Conservation (phyloP, 1,140 invertebrate species). For the Mercenaria mercenaria region DNA sequence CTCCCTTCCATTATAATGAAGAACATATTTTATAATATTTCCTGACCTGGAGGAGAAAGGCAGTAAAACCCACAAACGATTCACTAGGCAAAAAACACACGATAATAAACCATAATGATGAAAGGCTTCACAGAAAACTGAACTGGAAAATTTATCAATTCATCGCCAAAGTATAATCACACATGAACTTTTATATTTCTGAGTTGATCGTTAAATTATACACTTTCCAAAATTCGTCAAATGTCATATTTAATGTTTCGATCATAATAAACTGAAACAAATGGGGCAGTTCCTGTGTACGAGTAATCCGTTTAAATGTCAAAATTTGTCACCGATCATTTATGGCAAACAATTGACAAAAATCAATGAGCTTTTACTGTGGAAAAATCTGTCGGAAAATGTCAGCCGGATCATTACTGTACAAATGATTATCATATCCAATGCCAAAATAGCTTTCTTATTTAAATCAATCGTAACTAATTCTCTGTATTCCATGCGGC, state of each 20-base stretch:
- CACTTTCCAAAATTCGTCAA: conserved; percentile 42
- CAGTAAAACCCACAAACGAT: too few relatives aligned
- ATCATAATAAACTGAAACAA: conserved; percentile 59
- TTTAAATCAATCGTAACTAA: conserved; percentile 16
- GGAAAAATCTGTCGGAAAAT: conserved; percentile 10
- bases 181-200: conserved; percentile 46
- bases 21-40: too few relatives aligned
- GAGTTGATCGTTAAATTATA: conserved; percentile 54
- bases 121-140: background rate
- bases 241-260: conserved; percentile 66
- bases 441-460: conserved; percentile 6
- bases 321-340: conserved; percentile 54
- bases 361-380: conserved; percentile 37
- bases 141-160: conserved; percentile 45
- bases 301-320: conserved; percentile 24
- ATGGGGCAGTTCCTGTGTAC: conserved; percentile 51
- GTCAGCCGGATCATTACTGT: conserved; percentile 8
- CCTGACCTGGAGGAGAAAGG: too few relatives aligned
- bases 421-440: conserved; percentile 6
- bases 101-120: background rate
- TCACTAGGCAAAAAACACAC: too few relatives aligned
- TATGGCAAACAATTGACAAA: conserved; percentile 45
- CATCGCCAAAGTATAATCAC: conserved; percentile 2
- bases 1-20: background rate
- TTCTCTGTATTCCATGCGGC: background rate